These are phyloP conservation scores for Craseonycteris thonglongyai DNA, from an alignment of 2,113 vertebrate species.

Conservation along the genomic window DNA sequence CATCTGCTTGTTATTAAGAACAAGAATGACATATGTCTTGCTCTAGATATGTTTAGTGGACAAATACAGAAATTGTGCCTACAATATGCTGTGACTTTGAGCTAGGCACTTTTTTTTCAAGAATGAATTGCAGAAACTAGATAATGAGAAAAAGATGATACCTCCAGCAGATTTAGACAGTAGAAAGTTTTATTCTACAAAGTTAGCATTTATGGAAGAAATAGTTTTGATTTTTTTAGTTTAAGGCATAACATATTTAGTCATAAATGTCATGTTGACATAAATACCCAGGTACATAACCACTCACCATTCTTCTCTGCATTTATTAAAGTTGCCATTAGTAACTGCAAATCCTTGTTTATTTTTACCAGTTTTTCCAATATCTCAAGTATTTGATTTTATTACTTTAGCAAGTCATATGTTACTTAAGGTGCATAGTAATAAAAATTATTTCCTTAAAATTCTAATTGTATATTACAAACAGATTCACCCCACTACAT, in stretches of 20 bases:
- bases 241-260: neutral
- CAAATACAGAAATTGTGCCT: conserved; percentile 45
- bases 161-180: neutral
- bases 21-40: conserved; percentile 17
- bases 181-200: neutral
- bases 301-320: neutral
- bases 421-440: neutral
- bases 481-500: neutral
- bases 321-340: neutral
- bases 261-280: neutral
- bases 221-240: neutral
- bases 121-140: neutral
- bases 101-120: neutral
- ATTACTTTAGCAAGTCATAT: neutral
- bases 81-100: conserved; percentile 13
- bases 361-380: neutral
- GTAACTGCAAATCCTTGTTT: neutral
- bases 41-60: conserved; percentile 22
- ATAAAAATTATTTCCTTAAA: neutral
- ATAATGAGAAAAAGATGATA: neutral
- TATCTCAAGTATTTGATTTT: neutral
- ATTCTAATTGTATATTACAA: neutral
- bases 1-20: conserved; percentile 57
- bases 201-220: neutral
- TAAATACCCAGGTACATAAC: neutral